A percentile compares a stretch with the other conserved stretches of the same genome.
phyloP scores from a whole-genome alignment of 2,113 vertebrate genomes.

The Equus quagga region DNA sequence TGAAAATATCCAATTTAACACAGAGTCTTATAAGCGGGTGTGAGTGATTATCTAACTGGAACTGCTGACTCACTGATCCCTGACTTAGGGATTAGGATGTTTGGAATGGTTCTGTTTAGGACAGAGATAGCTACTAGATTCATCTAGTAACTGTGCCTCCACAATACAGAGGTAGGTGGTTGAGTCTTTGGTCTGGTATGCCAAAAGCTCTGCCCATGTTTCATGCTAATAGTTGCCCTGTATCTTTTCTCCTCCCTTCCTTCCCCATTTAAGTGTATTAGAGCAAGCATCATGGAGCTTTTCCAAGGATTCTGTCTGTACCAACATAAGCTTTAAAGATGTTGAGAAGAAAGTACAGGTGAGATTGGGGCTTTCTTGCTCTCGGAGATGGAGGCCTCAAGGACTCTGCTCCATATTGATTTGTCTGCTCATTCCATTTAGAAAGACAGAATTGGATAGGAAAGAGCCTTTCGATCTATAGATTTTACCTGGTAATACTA shows the following conservation, averaged over 20 bases:
- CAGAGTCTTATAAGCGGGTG: neutral
- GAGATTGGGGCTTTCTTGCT: neutral
- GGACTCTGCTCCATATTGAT: neutral
- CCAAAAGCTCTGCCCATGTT: neutral
- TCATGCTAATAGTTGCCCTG: neutral
- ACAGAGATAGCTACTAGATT: neutral
- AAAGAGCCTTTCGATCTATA: neutral
- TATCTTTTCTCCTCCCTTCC: neutral
- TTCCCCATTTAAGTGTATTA: neutral
- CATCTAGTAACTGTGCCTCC: neutral
- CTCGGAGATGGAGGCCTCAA: neutral
- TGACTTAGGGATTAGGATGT: neutral
- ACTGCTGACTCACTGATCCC: neutral
- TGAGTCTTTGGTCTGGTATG: neutral
- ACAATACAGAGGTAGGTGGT: neutral
- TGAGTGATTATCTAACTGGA: neutral
- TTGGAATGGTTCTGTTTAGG: neutral
- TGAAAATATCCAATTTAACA: neutral
- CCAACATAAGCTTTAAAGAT: neutral
- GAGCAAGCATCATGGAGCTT: neutral
- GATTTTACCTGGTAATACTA: neutral
- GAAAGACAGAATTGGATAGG: neutral
- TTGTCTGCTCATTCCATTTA: neutral
- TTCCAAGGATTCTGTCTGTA: neutral
- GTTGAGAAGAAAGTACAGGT: neutral